Percentiles rank a stretch among this genome's conserved stretches.
Conservation (phyloP, 1,140 invertebrate species). For the Magallana angulata region DNA sequence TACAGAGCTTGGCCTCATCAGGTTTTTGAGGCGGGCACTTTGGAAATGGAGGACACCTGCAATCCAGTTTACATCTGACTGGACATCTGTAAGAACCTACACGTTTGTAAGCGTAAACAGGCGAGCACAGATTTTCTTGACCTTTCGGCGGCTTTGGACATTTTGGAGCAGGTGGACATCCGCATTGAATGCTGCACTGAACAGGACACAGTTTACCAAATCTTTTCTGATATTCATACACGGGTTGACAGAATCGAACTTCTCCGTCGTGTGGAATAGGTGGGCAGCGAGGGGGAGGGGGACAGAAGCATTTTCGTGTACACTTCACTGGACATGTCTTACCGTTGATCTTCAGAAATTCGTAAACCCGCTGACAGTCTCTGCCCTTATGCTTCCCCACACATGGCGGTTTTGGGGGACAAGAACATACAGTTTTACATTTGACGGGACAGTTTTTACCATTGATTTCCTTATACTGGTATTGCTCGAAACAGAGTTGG, state of each 20-base stretch:
- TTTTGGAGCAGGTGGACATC: neutral
- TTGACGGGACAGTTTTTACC: neutral
- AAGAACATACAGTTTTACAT: constrained; percentile 9
- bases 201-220: constrained; percentile 14
- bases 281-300: constrained; percentile 10
- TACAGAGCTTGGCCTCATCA: neutral
- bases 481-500: constrained; percentile 18
- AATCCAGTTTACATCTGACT: neutral
- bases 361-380: neutral
- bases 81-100: constrained; percentile 8
- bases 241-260: neutral
- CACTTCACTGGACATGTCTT: constrained; percentile 22
- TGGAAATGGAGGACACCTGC: constrained; percentile 16
- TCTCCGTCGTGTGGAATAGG: neutral
- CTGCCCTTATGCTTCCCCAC: neutral
- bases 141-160: neutral
- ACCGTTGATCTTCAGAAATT: constrained; percentile 11
- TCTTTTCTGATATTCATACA: constrained; percentile 9
- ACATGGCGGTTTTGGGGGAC: constrained; percentile 27
- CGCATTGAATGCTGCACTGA: constrained; percentile 1
- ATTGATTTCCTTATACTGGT: constrained; percentile 12
- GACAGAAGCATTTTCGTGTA: constrained; percentile 12
- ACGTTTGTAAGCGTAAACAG: neutral
- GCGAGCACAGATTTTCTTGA: neutral
- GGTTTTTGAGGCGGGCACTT: constrained; percentile 16